phyloP scores from a whole-genome alignment of 2,888 invertebrate species.

The Aethes cnicana region DNA sequence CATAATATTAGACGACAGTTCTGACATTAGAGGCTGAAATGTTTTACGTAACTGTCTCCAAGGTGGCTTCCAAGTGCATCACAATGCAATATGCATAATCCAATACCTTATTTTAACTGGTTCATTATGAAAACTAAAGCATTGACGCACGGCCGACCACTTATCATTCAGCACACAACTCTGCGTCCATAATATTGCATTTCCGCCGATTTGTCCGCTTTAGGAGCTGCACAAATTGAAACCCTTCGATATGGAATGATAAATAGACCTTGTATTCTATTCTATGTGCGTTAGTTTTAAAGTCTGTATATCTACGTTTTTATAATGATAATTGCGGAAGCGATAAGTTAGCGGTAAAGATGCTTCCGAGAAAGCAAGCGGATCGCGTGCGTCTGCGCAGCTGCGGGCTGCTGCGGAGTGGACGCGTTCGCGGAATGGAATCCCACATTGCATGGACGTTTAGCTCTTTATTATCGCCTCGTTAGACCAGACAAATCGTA shows the following conservation, averaged over 20 bases:
- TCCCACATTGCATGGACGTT: conserved; percentile 28
- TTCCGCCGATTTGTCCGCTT: conserved; percentile 61
- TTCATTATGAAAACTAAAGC: conserved; percentile 25
- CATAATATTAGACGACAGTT: conserved; percentile 16
- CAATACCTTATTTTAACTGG: conserved; percentile 27
- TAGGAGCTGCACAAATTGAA: conserved; percentile 64
- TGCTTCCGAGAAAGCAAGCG: conserved; percentile 49
- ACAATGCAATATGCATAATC: conserved; percentile 33
- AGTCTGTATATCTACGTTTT: not conserved
- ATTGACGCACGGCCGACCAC: conserved; percentile 55
- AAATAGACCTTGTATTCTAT: too few relatives aligned
- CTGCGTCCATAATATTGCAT: conserved; percentile 65
- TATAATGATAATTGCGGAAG: conserved; percentile 6
- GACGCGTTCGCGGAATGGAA: conserved; percentile 46
- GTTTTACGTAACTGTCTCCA: not conserved
- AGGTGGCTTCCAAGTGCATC: conserved; percentile 25
- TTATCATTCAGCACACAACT: conserved; percentile 57
- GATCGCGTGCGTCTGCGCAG: conserved; percentile 49
- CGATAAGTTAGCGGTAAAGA: conserved; percentile 8
- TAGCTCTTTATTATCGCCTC: too few relatives aligned
- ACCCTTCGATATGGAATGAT: conserved; percentile 55
- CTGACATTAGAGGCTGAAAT: conserved; percentile 9
- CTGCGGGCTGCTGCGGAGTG: conserved; percentile 35
- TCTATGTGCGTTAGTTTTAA: not conserved
- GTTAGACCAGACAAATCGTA: conserved; percentile 17